A percentile compares a stretch with the other conserved stretches of the same genome.
phyloP scores from a whole-genome alignment of 2,888 invertebrate species.

The Fragum sueziense region DNA sequence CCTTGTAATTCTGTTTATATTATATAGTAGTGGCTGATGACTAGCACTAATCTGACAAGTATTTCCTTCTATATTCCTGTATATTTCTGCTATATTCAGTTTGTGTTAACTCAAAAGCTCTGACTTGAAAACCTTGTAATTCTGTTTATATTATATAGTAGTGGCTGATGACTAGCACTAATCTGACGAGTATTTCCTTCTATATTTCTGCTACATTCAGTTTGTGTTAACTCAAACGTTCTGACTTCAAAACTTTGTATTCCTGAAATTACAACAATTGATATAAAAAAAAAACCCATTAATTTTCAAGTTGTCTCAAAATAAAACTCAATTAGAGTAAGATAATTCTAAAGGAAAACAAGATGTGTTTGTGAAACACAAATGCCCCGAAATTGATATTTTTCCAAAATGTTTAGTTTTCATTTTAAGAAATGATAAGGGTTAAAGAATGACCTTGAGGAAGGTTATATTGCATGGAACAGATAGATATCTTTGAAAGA shows the following conservation, averaged over 20 bases:
- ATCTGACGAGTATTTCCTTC: background rate
- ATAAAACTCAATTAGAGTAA: background rate
- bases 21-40: background rate
- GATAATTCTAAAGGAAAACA: background rate
- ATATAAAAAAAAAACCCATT: background rate
- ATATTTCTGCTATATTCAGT: background rate
- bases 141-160: background rate
- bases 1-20: background rate
- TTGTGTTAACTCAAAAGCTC: background rate
- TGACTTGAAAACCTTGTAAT: background rate
- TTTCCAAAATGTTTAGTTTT: background rate
- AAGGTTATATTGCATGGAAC: background rate
- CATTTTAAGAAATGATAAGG: background rate
- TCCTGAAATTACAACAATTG: slow-evolving; percentile 60
- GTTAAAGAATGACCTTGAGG: background rate
- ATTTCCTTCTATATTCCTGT: background rate
- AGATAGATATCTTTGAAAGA: no score
- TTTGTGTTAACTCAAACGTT: slow-evolving; percentile 53
- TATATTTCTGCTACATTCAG: background rate
- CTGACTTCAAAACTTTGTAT: slow-evolving; percentile 58
- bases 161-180: background rate
- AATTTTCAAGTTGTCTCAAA: background rate
- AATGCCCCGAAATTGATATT: no score
- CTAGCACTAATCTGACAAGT: background rate
- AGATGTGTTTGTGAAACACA: background rate